Percentiles rank a stretch among this genome's conserved stretches.
Evolutionary conservation across 2,888 invertebrate species (phyloP).

Genomic region (Xanthia togata): DNA sequence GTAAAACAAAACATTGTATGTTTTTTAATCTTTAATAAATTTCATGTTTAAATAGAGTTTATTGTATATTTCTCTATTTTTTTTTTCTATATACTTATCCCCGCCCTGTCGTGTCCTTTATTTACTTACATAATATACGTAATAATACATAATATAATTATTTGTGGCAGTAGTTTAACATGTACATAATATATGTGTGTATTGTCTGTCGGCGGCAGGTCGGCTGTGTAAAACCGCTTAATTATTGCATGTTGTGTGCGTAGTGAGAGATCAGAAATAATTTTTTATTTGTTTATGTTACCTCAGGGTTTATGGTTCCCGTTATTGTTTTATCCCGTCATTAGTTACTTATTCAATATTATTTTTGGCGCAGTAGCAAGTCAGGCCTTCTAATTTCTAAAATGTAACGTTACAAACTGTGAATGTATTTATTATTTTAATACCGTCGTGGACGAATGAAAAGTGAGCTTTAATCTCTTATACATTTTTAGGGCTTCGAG

Average conservation of each 20-base stretch:
- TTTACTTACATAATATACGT: conserved; percentile 84
- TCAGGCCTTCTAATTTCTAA: conserved; percentile 78
- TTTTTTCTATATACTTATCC: conserved; percentile 84
- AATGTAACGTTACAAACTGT: conserved; percentile 69
- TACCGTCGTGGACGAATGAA: conserved; percentile 68
- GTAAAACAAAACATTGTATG: conserved; percentile 89
- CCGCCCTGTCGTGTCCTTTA: conserved; percentile 84
- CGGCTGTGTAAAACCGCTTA: conserved; percentile 83
- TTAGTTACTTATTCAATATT: conserved; percentile 77
- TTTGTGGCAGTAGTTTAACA: conserved; percentile 88
- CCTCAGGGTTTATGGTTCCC: conserved; percentile 80
- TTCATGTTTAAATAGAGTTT: conserved; percentile 90
- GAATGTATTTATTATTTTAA: conserved; percentile 71
- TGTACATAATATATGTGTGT: conserved; percentile 83
- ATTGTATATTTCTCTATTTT: conserved; percentile 90
- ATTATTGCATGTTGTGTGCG: conserved; percentile 86
- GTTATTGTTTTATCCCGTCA: conserved; percentile 81
- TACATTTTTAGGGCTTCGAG: conserved; percentile 78
- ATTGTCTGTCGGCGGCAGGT: conserved; percentile 83
- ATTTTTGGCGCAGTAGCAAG: conserved; percentile 78
- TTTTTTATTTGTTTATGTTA: conserved; percentile 89
- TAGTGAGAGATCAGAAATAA: conserved; percentile 83
- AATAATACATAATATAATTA: conserved; percentile 81
- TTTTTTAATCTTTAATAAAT: conserved; percentile 90
- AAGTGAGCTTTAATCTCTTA: conserved; percentile 78